Percentiles rank a stretch among this genome's conserved stretches.
Conservation (phyloP, 2,888 invertebrate species). For the Oscheius myriophilus region DNA sequence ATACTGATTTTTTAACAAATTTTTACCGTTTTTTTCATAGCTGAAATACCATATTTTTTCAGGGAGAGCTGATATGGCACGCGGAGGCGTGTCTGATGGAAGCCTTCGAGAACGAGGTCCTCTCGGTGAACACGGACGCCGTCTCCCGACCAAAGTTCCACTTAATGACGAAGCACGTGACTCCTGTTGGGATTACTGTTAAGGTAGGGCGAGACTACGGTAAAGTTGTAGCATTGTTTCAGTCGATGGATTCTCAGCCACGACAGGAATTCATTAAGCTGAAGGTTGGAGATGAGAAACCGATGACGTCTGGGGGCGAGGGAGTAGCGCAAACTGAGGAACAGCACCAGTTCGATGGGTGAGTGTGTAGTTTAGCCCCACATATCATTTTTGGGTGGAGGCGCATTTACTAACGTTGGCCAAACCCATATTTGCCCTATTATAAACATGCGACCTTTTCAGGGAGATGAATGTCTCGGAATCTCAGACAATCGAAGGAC, state of each 20-base stretch:
- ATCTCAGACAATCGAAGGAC: slow-evolving; percentile 37
- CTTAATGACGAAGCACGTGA: neutral
- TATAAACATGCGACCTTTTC: no score
- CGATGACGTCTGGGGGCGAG: no score
- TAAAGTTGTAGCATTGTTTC: neutral
- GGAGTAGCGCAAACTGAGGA: no score
- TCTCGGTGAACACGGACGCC: slow-evolving; percentile 31
- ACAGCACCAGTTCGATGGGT: no score
- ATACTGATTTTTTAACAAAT: no score
- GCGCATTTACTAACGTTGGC: no score
- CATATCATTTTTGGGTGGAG: no score
- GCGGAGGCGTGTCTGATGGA: slow-evolving; percentile 58
- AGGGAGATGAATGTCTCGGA: neutral
- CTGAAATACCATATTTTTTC: slow-evolving; percentile 13
- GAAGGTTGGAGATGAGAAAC: slow-evolving; percentile 14
- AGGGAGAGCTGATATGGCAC: slow-evolving; percentile 55
- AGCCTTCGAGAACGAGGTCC: slow-evolving; percentile 59
- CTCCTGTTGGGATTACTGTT: slow-evolving; percentile 33
- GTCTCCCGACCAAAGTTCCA: neutral
- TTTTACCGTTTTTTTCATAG: no score
- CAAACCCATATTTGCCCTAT: no score
- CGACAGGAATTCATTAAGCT: slow-evolving; percentile 27
- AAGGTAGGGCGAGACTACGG: slow-evolving; percentile 19
- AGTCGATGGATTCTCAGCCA: slow-evolving; percentile 17
- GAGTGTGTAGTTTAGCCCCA: no score